Evolutionary conservation across 2,888 invertebrate species (phyloP).

Genomic region (Enchytraeus crypticus): DNA sequence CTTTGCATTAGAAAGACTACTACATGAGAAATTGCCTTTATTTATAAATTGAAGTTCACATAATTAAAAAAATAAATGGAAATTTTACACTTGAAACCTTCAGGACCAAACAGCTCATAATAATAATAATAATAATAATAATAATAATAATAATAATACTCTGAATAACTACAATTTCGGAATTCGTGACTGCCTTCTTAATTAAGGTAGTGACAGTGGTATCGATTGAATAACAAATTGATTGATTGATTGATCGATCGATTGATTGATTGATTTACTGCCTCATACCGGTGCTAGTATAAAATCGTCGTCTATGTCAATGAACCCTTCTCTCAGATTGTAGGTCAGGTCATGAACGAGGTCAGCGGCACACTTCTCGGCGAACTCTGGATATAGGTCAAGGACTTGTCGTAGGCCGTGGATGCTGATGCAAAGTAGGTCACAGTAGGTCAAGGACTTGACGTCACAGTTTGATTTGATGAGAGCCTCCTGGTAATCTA

Average conservation of each 20-base stretch:
- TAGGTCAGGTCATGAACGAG: slow-evolving; percentile 90
- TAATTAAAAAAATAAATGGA: too few relatives aligned
- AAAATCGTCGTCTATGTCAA: slow-evolving; percentile 62
- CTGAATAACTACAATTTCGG: too few relatives aligned
- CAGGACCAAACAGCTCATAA: too few relatives aligned
- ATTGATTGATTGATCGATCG: neutral
- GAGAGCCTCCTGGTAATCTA: slow-evolving; percentile 56
- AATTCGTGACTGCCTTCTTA: neutral
- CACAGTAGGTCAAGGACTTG: slow-evolving; percentile 88
- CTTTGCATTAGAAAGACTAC: too few relatives aligned
- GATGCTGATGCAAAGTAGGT: slow-evolving; percentile 76
- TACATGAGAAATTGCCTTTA: too few relatives aligned
- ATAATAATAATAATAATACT: neutral
- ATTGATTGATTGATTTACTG: neutral
- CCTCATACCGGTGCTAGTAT: neutral
- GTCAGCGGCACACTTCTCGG: slow-evolving; percentile 84
- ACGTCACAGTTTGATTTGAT: slow-evolving; percentile 91
- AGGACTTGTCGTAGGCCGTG: slow-evolving; percentile 77
- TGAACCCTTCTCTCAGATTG: slow-evolving; percentile 84
- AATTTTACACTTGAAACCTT: too few relatives aligned
- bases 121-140: neutral
- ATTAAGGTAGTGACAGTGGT: neutral
- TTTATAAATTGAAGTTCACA: neutral
- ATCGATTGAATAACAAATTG: neutral
- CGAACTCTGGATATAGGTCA: slow-evolving; percentile 83